Base-by-base conservation (phyloP, 2,797 vertebrate species). In the Acrocephalus scirpaceus region DNA sequence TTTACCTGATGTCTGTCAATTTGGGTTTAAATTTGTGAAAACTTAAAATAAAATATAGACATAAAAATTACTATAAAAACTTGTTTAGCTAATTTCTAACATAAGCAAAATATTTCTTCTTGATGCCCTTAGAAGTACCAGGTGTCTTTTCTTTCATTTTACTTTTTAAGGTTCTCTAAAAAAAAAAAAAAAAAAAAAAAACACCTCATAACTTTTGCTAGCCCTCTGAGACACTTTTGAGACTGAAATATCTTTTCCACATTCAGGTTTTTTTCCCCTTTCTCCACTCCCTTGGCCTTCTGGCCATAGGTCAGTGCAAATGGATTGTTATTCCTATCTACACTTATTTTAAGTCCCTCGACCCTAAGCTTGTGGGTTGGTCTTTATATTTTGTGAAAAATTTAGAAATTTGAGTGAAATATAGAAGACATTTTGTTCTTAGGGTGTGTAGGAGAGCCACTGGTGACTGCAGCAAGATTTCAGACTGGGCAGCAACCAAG, bases 321-420 rank as follows among this genome's bases (percentile, higher is more conserved):
- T 17, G 4, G 2, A 7, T 66, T 71, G 7, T 53, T 60, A 50
- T 5, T 72, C 7, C 3, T 17, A 22, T 36, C 19, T 72, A 16
- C 2, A 21, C 2, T 8, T 10, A 14, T 26, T 82, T 61, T 65
- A 70, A 36, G 2, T 70, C 12, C 2, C 5, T 71, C 9, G 9
- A 51, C 5, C 13, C 17, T n/a, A 57, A 38, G 45, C 6, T 25
- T 18, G 1, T 8, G 4, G 8, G 8, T 23, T 7, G 0, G 1
- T 48, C 17, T 70, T 56, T 48, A 7, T n/a, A 18, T 47, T 74
- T 71, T 57, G 4, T 32, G 38, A 60, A 54, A 69, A 54, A 16
- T 0, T 4, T 53, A 67, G 32, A 69, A 48, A 66, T 25, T n/a
- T 76, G 17, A 22, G 3, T 67, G 48, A 76, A 73, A 51, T 2